These are phyloP conservation scores for Pogonocichla stellata DNA, from an alignment of 2,113 vertebrate genomes.

Conservation along the genomic window DNA sequence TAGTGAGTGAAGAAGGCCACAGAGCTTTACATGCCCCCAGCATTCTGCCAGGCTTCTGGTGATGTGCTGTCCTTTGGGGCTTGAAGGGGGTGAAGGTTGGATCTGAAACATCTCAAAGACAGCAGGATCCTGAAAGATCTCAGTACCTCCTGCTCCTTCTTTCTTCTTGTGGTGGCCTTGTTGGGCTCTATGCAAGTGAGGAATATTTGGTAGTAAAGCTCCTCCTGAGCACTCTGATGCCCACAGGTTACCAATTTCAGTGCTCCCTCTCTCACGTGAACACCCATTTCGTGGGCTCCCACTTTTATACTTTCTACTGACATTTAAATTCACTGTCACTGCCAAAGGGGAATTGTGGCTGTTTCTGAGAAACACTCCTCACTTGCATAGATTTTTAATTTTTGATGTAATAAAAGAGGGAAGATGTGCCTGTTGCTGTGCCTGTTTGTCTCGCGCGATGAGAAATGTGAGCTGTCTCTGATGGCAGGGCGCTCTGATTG, in stretches of 20 bases:
- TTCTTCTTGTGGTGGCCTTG: neutral
- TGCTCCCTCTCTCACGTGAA: neutral
- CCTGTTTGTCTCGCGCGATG: neutral
- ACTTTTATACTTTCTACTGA: neutral
- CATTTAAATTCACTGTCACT: neutral
- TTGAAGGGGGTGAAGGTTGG: neutral
- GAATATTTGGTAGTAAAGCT: neutral
- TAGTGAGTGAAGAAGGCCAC: neutral
- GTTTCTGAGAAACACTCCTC: neutral
- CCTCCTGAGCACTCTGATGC: neutral
- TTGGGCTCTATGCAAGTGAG: neutral
- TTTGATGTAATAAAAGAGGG: neutral
- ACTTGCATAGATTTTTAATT: neutral
- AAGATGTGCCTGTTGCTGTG: conserved; percentile 1
- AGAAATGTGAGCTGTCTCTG: neutral
- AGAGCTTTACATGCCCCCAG: neutral
- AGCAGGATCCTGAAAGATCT: neutral
- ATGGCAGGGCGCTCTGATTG: neutral
- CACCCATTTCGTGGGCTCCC: neutral
- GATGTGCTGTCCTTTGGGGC: neutral
- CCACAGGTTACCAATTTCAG: neutral
- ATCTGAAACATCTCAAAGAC: neutral
- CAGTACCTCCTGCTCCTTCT: neutral
- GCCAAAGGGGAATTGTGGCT: neutral
- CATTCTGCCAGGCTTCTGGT: neutral